Conservation (phyloP, 2,888 invertebrate species). For the Metopia argyrocephala region DNA sequence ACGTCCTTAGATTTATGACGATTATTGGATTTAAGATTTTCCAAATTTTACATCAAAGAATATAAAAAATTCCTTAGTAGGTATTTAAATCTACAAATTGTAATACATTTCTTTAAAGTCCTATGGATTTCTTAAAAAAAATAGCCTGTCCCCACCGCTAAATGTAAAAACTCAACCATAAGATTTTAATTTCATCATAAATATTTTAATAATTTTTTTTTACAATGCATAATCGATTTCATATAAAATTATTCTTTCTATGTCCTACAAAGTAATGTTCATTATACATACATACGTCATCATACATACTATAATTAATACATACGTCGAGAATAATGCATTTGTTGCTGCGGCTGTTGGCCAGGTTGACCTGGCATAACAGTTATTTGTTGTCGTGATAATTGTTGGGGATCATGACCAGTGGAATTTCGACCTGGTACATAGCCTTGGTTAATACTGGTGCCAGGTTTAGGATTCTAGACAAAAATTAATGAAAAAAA, state of each 20-base stretch:
- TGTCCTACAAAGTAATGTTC: conserved; percentile 16
- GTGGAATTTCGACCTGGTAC: conserved; percentile 83
- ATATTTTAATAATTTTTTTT: too few relatives aligned
- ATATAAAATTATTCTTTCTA: conserved; percentile 10
- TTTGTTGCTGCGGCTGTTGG: conserved; percentile 71
- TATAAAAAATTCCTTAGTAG: too few relatives aligned
- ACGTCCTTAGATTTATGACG: too few relatives aligned
- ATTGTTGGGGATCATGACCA: conserved; percentile 71
- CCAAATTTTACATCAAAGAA: too few relatives aligned
- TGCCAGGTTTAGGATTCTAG: conserved; percentile 87
- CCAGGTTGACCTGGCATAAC: conserved; percentile 72
- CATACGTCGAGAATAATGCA: conserved; percentile 74
- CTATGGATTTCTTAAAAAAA: too few relatives aligned
- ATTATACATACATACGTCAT: not conserved
- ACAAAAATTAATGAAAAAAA: not conserved
- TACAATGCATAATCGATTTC: conserved; percentile 10
- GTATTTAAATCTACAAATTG: too few relatives aligned
- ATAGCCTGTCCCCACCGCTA: too few relatives aligned
- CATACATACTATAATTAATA: conserved; percentile 66
- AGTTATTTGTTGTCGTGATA: conserved; percentile 73
- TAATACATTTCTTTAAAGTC: too few relatives aligned
- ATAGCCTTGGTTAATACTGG: conserved; percentile 91
- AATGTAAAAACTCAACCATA: too few relatives aligned
- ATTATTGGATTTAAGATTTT: too few relatives aligned
- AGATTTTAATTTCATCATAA: too few relatives aligned